A percentile compares a stretch with the other conserved stretches of the same genome.
These are phyloP conservation scores for Myotis brandtii DNA, from an alignment of 2,113 vertebrate genomes.

Conservation along the genomic window DNA sequence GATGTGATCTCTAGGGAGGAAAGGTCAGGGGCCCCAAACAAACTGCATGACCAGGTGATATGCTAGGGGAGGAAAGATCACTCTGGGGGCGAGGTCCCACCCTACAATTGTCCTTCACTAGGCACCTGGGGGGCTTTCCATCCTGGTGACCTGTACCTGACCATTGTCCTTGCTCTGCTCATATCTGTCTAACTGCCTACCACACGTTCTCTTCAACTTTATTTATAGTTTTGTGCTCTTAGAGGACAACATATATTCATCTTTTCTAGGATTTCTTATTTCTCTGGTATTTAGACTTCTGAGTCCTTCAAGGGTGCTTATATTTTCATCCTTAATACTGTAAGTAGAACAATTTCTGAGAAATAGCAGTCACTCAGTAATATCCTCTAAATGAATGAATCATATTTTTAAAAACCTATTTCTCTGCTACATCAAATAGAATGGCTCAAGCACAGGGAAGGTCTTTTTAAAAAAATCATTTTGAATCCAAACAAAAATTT, in stretches of 20 bases:
- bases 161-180: too few species aligned
- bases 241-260: not conserved
- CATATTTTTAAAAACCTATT: not conserved
- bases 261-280: slow-evolving; percentile 34
- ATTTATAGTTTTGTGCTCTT: not conserved
- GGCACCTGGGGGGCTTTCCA: too few species aligned
- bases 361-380: not conserved
- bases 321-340: not conserved
- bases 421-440: slow-evolving; percentile 19
- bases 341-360: slow-evolving; percentile 2
- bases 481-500: slow-evolving; percentile 30
- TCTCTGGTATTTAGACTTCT: not conserved
- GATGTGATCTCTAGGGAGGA: too few species aligned
- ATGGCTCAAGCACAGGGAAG: not conserved
- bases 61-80: too few species aligned
- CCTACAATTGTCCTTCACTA: too few species aligned
- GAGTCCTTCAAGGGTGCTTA: not conserved
- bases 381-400: slow-evolving; percentile 30
- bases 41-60: too few species aligned
- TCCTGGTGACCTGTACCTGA: too few species aligned
- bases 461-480: not conserved
- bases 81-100: too few species aligned
- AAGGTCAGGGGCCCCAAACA: too few species aligned
- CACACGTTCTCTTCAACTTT: not conserved
- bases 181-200: too few species aligned